A percentile compares a stretch with the other conserved stretches of the same genome.
phyloP scores from a whole-genome alignment of 2,888 invertebrate genomes.

The Callimorpha dominula region DNA sequence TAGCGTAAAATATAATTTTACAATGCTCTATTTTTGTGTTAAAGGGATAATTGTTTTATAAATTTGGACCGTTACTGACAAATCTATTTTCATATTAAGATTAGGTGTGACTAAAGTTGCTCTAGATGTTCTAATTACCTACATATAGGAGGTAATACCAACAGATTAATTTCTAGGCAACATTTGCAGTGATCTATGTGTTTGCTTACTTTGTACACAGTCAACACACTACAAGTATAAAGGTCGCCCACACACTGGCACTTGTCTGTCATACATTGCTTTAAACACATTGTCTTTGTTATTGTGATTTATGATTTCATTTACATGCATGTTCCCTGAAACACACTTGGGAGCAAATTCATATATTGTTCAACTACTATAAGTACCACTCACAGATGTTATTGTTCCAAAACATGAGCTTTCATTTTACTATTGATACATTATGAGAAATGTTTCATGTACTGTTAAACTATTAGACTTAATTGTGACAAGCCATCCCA shows the following conservation, averaged over 20 bases:
- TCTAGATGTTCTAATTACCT: constrained; percentile 45
- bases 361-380: background rate
- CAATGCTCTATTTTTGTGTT: constrained; percentile 51
- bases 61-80: constrained; percentile 41
- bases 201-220: constrained; percentile 3
- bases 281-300: background rate
- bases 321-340: background rate
- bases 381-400: background rate
- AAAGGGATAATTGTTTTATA: constrained; percentile 37
- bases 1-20: constrained; percentile 64
- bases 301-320: background rate
- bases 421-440: constrained; percentile 13
- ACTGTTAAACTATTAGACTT: constrained; percentile 20
- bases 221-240: background rate
- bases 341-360: background rate
- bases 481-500: constrained; percentile 18
- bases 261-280: constrained; percentile 19
- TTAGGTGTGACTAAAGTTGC: constrained; percentile 41
- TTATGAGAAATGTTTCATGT: constrained; percentile 8
- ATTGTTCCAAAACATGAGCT: constrained; percentile 19
- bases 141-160: constrained; percentile 37
- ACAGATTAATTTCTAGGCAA: constrained; percentile 24
- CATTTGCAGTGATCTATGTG: constrained; percentile 16
- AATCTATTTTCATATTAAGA: constrained; percentile 52
- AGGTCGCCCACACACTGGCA: constrained; percentile 11